These are phyloP conservation scores for Galerucella calmariensis DNA, from an alignment of 2,888 invertebrate species.

Conservation along the genomic window DNA sequence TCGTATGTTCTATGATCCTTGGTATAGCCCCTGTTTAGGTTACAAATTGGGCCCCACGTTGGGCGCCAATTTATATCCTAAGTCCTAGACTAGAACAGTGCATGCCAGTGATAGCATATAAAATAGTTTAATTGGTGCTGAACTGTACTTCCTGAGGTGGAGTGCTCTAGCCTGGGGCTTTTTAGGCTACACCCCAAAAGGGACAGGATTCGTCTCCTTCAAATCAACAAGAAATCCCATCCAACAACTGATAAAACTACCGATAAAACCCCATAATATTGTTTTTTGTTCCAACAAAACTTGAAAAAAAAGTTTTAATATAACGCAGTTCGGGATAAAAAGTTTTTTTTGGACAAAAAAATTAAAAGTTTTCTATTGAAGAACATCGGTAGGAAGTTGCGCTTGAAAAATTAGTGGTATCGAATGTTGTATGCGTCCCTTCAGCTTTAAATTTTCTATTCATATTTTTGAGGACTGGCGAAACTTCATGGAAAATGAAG, in stretches of 20 bases:
- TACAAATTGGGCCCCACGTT: too few species aligned
- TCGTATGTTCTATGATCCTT: too few species aligned
- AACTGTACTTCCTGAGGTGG: too few species aligned
- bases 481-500: background rate
- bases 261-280: background rate
- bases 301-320: background rate
- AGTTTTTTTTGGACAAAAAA: background rate
- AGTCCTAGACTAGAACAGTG: too few species aligned
- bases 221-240: too few species aligned
- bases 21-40: too few species aligned
- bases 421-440: background rate
- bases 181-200: too few species aligned
- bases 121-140: too few species aligned
- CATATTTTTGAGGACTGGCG: background rate
- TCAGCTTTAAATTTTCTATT: background rate
- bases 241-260: background rate
- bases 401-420: slow-evolving; percentile 4
- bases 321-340: background rate
- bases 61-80: too few species aligned
- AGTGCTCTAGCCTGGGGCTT: too few species aligned
- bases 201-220: too few species aligned
- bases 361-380: background rate
- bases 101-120: too few species aligned
- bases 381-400: background rate
- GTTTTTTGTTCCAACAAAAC: background rate